Base-by-base conservation (phyloP, 1,140 invertebrate species). In the Philopotamus ludificatus region DNA sequence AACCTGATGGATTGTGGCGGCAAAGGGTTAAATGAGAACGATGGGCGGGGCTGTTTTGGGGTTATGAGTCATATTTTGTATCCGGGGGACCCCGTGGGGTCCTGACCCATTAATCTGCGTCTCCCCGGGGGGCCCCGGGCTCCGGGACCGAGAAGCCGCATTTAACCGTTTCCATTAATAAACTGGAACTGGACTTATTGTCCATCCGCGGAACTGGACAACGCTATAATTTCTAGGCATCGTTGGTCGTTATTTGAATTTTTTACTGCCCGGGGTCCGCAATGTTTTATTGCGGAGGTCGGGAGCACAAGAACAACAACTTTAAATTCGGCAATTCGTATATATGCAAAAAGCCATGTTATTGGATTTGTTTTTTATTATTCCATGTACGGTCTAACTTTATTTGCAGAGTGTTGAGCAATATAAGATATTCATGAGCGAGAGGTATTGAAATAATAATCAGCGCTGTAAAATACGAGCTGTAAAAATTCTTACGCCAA, bases 121-220 rank as follows among this genome's bases (percentile, higher is more conserved):
- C 53, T 57, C 53, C 53, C 34, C 53, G 10, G 53, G 44, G 44
- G 15, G 10, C 44, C 44, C 10, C 18, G 26, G 53, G 53, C 21
- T 10, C 49, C 7, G 18, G 4, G 49, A 21, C 4, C n/a, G 26
- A 34, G 28, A 39, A 53, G 50, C 53, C 53, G 53, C 53, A 57
- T 26, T 21, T 57, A 57, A 57, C 53, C 53, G 53, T 57, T 57
- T 57, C 53, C 53, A 57, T 57, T 57, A 57, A 57, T 57, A 57
- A 57, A 57, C 12, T 41, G 53, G 53, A 20, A 57, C 53, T 15
- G 53, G 22, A 57, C 53, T 57, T 57, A 57, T 57, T 57, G 53
- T 57, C 34, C 53, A 42, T 57, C 26, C 53, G 12, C 20, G 22
- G 25, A n/a, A 21, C 20, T 39, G 53, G 53, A 57, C 53, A 57